Base-by-base conservation (phyloP, 2,113 vertebrate species). In the Cochlearius cochlearius region DNA sequence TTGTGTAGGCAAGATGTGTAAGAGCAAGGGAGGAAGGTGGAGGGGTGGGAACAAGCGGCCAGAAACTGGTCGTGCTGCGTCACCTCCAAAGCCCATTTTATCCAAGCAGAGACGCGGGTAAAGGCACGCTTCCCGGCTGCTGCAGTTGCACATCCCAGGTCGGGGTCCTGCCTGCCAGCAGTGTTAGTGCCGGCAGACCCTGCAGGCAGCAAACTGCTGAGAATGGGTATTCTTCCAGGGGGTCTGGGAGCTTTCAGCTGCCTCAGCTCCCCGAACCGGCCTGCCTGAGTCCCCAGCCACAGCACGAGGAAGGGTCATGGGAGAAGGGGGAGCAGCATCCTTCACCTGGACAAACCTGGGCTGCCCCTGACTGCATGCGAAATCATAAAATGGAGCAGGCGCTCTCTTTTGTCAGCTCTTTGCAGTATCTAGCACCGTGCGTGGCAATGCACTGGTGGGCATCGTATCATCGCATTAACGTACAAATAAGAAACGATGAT, bases 51-150 rank as follows among this genome's bases (percentile, higher is more conserved):
- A 67, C 45, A 23, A 59, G 67, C 45, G 56, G 39, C 10, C 26
- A 12, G 79, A 47, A 18, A 3, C 34, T 12, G 58, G 56, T 32
- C 0, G 0, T 10, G 45, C 39, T 12, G 26, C 12, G 6, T 60
- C 1, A 1, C 30, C 39, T 60, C 59, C 17, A 11, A 23, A 66
- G 34, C 50, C n/a, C 2, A 0, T 17, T 29, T 27, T 10, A 7
- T 17, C 53, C 26, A 4, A 17, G 85, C 29, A 4, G 50, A 30
- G 36, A 3, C 32, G 20, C 7, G 0, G 0, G 1, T 18, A 21
- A 47, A 50, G 56, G n/a, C 0, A 0, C 0, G 1, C 22, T 16
- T 47, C 71, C 69, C 5, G 1, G 27, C 32, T 29, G 72, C 58
- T 45, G 73, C 38, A 5, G 14, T 5, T 8, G 3, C 69, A 12